A percentile compares a stretch with the other conserved stretches of the same genome.
Evolutionary conservation across 2,888 invertebrate species (phyloP).

Genomic region (Tethea ocularis): DNA sequence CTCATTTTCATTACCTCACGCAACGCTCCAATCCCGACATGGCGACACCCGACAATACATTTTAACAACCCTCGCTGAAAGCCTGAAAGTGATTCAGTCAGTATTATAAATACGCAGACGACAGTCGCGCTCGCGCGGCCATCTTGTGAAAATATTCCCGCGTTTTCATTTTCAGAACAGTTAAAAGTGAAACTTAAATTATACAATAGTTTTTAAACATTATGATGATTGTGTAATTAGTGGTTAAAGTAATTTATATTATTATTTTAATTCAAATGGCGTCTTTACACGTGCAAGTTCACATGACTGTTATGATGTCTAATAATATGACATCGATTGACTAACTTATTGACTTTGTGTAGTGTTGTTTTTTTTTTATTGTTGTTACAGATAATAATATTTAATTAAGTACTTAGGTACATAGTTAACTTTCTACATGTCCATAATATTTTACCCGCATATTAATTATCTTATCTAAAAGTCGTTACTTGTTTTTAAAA

Average conservation of each 20-base stretch:
- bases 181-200: background rate
- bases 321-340: conserved; percentile 37
- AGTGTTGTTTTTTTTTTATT: conserved; percentile 14
- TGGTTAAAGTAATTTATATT: too few species aligned
- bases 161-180: conserved; percentile 37
- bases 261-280: background rate
- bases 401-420: background rate
- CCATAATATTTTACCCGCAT: conserved; percentile 23
- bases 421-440: background rate
- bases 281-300: conserved; percentile 36
- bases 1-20: background rate
- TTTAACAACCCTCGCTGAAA: conserved; percentile 33
- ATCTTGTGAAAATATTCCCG: conserved; percentile 57
- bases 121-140: conserved; percentile 57
- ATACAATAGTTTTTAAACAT: background rate
- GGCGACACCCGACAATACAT: conserved; percentile 38
- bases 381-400: background rate
- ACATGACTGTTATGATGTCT: conserved; percentile 43
- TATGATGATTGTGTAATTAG: background rate
- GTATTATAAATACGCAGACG: conserved; percentile 53
- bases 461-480: conserved; percentile 5
- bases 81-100: conserved; percentile 61
- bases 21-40: conserved; percentile 26
- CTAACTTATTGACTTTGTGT: conserved; percentile 18
- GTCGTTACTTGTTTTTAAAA: too few species aligned